phyloP scores from a whole-genome alignment of 30 jellyfish, hydroid and myxozoan genomes.

The Aurelia sp. region DNA sequence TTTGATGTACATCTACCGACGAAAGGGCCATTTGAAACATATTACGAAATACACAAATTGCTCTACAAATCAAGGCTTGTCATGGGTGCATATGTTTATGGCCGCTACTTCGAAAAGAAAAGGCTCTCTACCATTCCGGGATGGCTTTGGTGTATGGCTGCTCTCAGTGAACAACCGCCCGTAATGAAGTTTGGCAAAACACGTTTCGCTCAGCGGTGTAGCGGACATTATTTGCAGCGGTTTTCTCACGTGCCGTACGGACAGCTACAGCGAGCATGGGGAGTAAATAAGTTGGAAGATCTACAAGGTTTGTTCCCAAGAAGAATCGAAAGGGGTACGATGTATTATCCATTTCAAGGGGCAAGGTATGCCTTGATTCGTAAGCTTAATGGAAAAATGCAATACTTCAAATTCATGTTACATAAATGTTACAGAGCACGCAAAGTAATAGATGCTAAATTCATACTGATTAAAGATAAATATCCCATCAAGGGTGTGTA shows the following conservation, averaged over 20 bases:
- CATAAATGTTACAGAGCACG: slow-evolving; percentile 78
- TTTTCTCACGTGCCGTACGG: slow-evolving; percentile 77
- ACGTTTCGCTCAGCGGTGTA: slow-evolving; percentile 58
- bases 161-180: slow-evolving; percentile 84
- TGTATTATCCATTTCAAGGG: slow-evolving; percentile 79
- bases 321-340: slow-evolving; percentile 80
- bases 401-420: slow-evolving; percentile 45
- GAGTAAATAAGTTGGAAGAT: slow-evolving; percentile 41
- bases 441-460: slow-evolving; percentile 41
- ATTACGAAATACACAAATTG: slow-evolving; percentile 57
- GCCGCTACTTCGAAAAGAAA: slow-evolving; percentile 54
- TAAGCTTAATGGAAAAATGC: slow-evolving; percentile 48
- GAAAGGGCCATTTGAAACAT: slow-evolving; percentile 51
- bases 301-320: slow-evolving; percentile 67
- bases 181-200: slow-evolving; percentile 75
- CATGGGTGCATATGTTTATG: slow-evolving; percentile 77
- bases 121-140: slow-evolving; percentile 63
- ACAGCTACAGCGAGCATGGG: slow-evolving; percentile 58
- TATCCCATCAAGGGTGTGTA: slow-evolving; percentile 45
- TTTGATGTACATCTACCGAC: slow-evolving; percentile 56
- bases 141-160: slow-evolving; percentile 88
- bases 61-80: slow-evolving; percentile 80
- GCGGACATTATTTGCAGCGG: slow-evolving; percentile 75
- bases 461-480: slow-evolving; percentile 49
- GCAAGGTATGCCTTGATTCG: slow-evolving; percentile 72